A percentile compares a stretch with the other conserved stretches of the same genome.
phyloP scores from a whole-genome alignment of 92 coral and sea anemone species.

The Zoanthus solanderi region DNA sequence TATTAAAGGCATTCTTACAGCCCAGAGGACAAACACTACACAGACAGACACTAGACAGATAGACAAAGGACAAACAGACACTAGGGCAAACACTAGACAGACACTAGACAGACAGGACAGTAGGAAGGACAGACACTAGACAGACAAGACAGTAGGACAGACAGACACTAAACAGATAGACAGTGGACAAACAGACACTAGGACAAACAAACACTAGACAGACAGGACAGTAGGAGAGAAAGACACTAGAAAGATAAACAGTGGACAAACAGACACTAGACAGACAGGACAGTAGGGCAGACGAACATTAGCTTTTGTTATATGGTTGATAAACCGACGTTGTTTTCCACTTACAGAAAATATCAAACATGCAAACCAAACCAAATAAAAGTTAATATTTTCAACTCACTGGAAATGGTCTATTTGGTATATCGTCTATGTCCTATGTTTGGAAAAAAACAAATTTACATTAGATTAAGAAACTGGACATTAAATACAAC shows the following conservation, averaged over 20 bases:
- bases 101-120: neutral
- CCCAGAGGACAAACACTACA: neutral
- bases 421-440: neutral
- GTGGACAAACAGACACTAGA: neutral
- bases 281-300: too few relatives aligned
- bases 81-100: too few relatives aligned
- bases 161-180: neutral
- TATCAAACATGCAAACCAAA: neutral
- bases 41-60: neutral
- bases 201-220: too few relatives aligned
- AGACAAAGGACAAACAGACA: neutral
- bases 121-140: too few relatives aligned
- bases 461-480: neutral
- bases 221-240: too few relatives aligned
- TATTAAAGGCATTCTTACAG: too few relatives aligned
- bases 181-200: too few relatives aligned
- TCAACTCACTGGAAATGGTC: neutral
- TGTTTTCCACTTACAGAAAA: neutral
- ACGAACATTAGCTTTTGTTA: too few relatives aligned
- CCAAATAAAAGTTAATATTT: neutral
- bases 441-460: neutral
- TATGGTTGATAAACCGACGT: too few relatives aligned
- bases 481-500: neutral
- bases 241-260: too few relatives aligned
- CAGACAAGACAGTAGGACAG: neutral